Evolutionary conservation across 2,888 invertebrate genomes (phyloP), one percentile per base, ranked within the genome.

Genomic region (Gerris lacustris): DNA sequence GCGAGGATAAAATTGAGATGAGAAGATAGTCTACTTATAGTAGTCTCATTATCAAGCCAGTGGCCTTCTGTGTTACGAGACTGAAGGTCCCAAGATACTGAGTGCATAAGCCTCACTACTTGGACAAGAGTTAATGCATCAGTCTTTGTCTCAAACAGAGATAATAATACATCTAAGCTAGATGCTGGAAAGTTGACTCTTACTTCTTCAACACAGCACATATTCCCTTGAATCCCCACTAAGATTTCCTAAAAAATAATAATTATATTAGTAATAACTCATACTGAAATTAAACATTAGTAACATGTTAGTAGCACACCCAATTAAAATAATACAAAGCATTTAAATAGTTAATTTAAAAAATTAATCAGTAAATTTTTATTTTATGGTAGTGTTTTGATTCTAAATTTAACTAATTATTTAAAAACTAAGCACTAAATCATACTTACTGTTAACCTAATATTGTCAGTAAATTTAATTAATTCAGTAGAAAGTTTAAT

Each of bases 151-250:
- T 72, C 72, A 69, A 86, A 80, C 76, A 85, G 81, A 73, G 83
- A 82, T 68, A 88, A 79, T 69, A 84, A 80, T 67, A 82, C 80
- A 73, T 89, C 79, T 45, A 89, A 82, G 45, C 66, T 67, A n/a
- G 86, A 83, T 31, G 82, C 80, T 45, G 87, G 82, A 15, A 89
- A 80, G 44, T 82, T 81, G 69, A 82, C 80, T 18, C 88, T 84
- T 5, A 87, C 84, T 73, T 84, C 83, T 71, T 84, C 82, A 72
- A 87, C 84, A 76, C 89, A 88, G 73, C 89, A 88, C 85, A 94
- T 88, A 80, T 95, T 95, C 1, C 89, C 91, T 72, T 93, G 82
- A 70, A 93, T 90, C 6, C 94, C 94, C 17, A 94, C 82, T 62
- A 92, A 82, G 75, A 94, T 90, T 83, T 95, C 95, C 85, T 86